phyloP scores from a whole-genome alignment of 2,888 invertebrate species.

The Dryobota labecula region DNA sequence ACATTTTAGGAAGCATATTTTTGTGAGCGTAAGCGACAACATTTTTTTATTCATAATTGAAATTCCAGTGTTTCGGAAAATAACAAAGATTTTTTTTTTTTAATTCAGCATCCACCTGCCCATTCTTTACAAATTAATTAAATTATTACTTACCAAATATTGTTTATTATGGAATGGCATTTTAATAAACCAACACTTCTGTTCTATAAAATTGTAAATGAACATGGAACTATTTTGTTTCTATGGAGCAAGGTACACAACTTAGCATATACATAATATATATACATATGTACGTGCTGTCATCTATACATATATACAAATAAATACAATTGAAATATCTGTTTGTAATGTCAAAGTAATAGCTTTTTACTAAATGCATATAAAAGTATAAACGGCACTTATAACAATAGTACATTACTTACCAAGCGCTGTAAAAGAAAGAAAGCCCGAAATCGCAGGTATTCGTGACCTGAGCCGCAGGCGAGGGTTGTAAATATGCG shows the following conservation, averaged over 20 bases:
- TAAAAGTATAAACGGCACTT: too few relatives aligned
- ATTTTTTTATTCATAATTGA: conserved; percentile 36
- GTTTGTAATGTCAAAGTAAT: too few relatives aligned
- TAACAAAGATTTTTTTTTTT: conserved; percentile 9
- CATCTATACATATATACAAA: too few relatives aligned
- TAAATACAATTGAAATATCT: too few relatives aligned
- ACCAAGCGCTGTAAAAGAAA: too few relatives aligned
- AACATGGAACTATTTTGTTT: conserved; percentile 27
- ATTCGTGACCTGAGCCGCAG: too few relatives aligned
- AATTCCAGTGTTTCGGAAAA: conserved; percentile 8
- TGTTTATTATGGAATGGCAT: background rate
- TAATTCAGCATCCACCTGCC: background rate
- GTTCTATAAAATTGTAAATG: conserved; percentile 16
- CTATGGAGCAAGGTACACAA: conserved; percentile 10
- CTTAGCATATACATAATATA: conserved; percentile 49
- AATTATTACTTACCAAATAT: too few relatives aligned
- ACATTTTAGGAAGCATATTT: conserved; percentile 31
- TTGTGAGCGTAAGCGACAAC: background rate
- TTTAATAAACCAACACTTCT: background rate
- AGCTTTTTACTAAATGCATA: too few relatives aligned
- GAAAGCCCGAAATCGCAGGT: too few relatives aligned
- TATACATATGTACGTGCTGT: conserved; percentile 56
- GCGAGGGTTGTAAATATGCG: too few relatives aligned
- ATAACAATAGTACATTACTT: too few relatives aligned
- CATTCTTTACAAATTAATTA: background rate